A percentile compares a stretch with the other conserved stretches of the same genome.
Evolutionary conservation across 2,888 invertebrate species (phyloP).

Genomic region (Pristionchus maxplancki): DNA sequence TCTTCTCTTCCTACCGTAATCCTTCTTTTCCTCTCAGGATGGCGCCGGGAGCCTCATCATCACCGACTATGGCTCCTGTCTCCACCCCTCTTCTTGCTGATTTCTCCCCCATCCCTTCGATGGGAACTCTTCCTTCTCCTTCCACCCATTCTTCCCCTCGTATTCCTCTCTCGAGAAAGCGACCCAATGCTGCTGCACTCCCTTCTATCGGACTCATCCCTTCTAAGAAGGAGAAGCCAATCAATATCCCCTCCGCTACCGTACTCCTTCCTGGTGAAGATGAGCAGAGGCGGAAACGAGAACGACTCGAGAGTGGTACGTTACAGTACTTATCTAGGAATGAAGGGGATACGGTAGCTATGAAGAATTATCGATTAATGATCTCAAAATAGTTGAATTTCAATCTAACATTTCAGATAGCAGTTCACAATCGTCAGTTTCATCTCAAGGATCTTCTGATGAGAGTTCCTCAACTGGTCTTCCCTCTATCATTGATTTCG

Average conservation of each 20-base stretch:
- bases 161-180: slow-evolving; percentile 39
- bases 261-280: slow-evolving; percentile 11
- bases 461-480: slow-evolving; percentile 30
- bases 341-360: not conserved
- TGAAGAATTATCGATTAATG: not conserved
- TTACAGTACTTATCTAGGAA: not conserved
- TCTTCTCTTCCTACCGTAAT: slow-evolving; percentile 15
- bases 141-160: not conserved
- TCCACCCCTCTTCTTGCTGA: not conserved
- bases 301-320: slow-evolving; percentile 45
- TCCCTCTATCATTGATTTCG: slow-evolving; percentile 4
- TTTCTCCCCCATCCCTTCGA: slow-evolving; percentile 11
- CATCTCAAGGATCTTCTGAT: not conserved
- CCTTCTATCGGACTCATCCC: slow-evolving; percentile 37
- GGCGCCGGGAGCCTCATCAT: slow-evolving; percentile 44
- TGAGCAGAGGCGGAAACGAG: not conserved
- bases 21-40: not conserved
- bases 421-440: slow-evolving; percentile 35
- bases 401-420: not conserved
- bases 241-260: not conserved
- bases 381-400: not conserved
- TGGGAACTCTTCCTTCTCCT: not conserved
- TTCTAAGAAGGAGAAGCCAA: slow-evolving; percentile 4
- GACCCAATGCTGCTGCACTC: slow-evolving; percentile 28
- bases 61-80: not conserved